Percentiles rank a stretch among this genome's conserved stretches.
These are phyloP conservation scores for Hypocryptadius cinnamomeus DNA, from an alignment of 2,113 vertebrate species.

Conservation along the genomic window DNA sequence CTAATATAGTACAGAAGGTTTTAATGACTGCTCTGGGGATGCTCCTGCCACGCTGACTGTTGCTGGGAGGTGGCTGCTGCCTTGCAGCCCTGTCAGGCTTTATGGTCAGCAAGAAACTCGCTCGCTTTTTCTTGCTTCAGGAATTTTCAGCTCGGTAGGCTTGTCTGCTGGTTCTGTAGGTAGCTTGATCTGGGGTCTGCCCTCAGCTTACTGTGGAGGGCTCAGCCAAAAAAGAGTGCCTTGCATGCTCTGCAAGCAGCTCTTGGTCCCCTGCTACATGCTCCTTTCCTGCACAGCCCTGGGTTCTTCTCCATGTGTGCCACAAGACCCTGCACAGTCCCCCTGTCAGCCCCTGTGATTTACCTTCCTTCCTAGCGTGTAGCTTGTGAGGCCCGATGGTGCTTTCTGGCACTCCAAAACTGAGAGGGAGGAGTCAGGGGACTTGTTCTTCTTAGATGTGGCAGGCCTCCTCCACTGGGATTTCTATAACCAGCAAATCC, in stretches of 20 bases:
- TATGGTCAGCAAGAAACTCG: background rate
- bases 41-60: background rate
- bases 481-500: constrained; percentile 4
- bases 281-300: background rate
- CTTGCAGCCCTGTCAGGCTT: background rate
- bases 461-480: background rate
- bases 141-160: background rate
- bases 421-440: background rate
- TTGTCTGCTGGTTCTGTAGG: background rate
- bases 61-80: background rate
- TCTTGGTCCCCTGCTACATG: background rate
- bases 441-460: background rate
- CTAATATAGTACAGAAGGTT: background rate
- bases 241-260: background rate
- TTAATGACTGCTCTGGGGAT: background rate
- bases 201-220: background rate
- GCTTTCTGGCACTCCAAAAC: background rate
- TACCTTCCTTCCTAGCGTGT: background rate
- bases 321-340: rapidly evolving
- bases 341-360: background rate
- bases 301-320: background rate
- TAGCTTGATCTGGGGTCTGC: background rate
- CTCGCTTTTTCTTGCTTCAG: background rate
- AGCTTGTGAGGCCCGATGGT: background rate
- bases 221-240: background rate